Conservation (phyloP, 2,113 vertebrate genomes). For the Scophthalmus maximus region DNA sequence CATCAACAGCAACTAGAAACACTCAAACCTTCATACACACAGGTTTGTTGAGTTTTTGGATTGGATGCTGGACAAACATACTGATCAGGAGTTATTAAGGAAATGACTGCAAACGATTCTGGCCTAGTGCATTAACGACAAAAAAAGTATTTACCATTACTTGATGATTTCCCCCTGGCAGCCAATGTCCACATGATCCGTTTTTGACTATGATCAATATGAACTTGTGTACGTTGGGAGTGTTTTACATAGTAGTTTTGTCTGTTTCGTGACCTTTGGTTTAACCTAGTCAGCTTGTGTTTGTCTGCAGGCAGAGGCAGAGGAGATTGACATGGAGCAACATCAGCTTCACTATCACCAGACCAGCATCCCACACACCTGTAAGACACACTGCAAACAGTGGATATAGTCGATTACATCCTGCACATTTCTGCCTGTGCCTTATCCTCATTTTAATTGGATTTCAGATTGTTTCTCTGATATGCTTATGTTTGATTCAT, state of each 20-base stretch:
- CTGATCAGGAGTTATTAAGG: too few relatives aligned
- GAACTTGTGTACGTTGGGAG: too few relatives aligned
- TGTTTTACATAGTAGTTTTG: background rate
- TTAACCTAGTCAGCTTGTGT: background rate
- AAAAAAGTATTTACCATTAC: too few relatives aligned
- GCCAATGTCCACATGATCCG: too few relatives aligned
- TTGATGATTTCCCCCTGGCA: too few relatives aligned
- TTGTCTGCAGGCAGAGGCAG: slow-evolving; percentile 87
- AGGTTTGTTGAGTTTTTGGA: slow-evolving; percentile 51
- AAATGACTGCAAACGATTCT: too few relatives aligned
- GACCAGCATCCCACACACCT: slow-evolving; percentile 84
- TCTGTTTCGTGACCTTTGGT: background rate
- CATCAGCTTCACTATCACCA: slow-evolving; percentile 92
- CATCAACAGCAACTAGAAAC: slow-evolving; percentile 71
- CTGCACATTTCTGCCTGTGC: background rate
- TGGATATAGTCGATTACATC: background rate
- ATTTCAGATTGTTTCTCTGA: too few relatives aligned
- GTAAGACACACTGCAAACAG: slow-evolving; percentile 79
- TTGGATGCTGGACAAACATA: too few relatives aligned
- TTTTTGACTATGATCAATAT: too few relatives aligned
- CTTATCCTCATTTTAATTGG: background rate
- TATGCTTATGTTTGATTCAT: background rate
- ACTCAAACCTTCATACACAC: slow-evolving; percentile 54
- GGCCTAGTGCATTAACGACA: too few relatives aligned
- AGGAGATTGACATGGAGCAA: slow-evolving; percentile 91